Conservation (phyloP, 1,140 invertebrate species). For the Drosophila yakuba region DNA sequence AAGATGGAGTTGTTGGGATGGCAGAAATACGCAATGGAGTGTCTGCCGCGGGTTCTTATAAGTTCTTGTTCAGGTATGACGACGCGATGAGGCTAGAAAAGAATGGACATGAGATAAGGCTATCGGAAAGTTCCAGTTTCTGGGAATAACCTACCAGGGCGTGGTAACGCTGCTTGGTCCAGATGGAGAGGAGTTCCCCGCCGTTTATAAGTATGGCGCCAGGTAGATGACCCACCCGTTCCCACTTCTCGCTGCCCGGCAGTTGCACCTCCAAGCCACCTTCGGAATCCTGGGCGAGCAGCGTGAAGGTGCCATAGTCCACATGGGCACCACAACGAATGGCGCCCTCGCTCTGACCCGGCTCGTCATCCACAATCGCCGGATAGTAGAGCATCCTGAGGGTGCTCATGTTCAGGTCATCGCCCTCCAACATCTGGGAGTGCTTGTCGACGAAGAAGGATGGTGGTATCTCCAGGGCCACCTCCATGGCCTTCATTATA, state of each 20-base stretch:
- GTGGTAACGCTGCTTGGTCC: conserved; percentile 89
- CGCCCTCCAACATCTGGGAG: conserved; percentile 86
- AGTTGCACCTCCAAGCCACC: conserved; percentile 87
- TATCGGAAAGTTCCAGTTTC: background rate
- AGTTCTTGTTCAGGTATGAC: conserved; percentile 88
- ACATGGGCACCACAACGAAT: conserved; percentile 89
- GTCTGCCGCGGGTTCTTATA: conserved; percentile 87
- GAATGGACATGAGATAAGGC: background rate
- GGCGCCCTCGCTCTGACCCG: conserved; percentile 84
- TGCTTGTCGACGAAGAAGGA: conserved; percentile 87
- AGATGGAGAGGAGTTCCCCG: conserved; percentile 91
- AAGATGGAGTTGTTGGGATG: conserved; percentile 88
- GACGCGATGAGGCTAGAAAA: conserved; percentile 88
- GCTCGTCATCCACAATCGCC: conserved; percentile 87
- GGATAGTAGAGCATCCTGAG: conserved; percentile 89
- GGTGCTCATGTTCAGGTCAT: conserved; percentile 87
- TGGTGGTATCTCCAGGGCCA: conserved; percentile 84
- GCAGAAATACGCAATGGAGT: conserved; percentile 91
- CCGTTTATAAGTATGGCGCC: conserved; percentile 92
- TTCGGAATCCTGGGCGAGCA: conserved; percentile 90
- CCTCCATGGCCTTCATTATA: conserved; percentile 87
- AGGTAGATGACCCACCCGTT: conserved; percentile 90
- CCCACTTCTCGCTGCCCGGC: conserved; percentile 89
- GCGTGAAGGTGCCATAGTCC: conserved; percentile 91
- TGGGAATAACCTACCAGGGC: conserved; percentile 87